Evolutionary conservation across 2,797 vertebrate species (phyloP).

Genomic region (Amblyraja radiata): DNA sequence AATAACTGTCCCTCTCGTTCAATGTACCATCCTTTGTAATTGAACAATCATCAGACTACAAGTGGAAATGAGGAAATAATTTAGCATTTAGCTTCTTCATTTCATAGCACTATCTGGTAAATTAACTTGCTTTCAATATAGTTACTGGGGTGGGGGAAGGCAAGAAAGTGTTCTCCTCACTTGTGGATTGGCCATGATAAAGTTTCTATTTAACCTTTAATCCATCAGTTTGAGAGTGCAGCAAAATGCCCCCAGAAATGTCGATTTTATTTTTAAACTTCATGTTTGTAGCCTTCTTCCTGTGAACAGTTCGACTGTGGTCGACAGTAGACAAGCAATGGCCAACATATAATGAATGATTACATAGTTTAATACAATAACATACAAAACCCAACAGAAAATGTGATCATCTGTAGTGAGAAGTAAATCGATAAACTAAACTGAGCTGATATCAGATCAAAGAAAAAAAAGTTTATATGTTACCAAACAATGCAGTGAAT

Average conservation of each 20-base stretch:
- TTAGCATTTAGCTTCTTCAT: slow-evolving; percentile 43
- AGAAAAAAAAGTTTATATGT: no score
- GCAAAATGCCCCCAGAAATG: not conserved
- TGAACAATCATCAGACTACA: not conserved
- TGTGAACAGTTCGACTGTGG: not conserved
- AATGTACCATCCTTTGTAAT: not conserved
- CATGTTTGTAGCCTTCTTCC: not conserved
- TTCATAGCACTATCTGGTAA: slow-evolving; percentile 32
- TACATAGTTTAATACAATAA: no score
- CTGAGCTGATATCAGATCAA: no score
- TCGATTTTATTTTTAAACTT: not conserved
- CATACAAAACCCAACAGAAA: no score
- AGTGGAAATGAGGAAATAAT: slow-evolving; percentile 40
- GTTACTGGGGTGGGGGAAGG: slow-evolving; percentile 8
- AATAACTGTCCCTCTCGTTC: not conserved
- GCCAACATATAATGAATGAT: no score
- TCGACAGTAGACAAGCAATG: no score
- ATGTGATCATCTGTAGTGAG: no score
- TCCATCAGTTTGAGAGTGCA: not conserved
- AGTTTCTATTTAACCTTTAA: not conserved
- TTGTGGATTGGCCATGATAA: not conserved
- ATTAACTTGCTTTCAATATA: slow-evolving; percentile 40
- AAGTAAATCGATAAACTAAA: no score
- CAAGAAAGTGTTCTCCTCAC: no score
- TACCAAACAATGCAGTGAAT: no score